These are phyloP conservation scores for Ptychochromis oligacanthus DNA, from an alignment of 2,113 vertebrate species.

Conservation along the genomic window DNA sequence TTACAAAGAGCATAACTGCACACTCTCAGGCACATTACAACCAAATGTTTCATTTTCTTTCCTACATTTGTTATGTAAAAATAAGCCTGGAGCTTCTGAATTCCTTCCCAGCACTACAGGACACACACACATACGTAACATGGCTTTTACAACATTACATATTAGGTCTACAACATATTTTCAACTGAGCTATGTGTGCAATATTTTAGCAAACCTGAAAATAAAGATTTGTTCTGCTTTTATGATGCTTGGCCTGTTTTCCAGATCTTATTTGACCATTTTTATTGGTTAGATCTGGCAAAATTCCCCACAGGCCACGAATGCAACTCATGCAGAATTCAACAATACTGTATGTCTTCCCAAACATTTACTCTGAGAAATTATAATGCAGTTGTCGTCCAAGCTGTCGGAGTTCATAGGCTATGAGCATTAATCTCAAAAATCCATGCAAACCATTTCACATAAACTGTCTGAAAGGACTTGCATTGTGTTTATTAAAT, in stretches of 20 bases:
- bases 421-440: neutral
- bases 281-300: neutral
- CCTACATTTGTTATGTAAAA: neutral
- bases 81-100: neutral
- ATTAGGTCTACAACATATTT: neutral
- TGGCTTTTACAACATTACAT: neutral
- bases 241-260: neutral
- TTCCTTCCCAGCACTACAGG: too few species aligned
- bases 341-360: neutral
- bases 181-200: neutral
- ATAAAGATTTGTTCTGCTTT: neutral
- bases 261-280: neutral
- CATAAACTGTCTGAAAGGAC: neutral
- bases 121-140: neutral
- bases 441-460: neutral
- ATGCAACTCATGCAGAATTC: neutral
- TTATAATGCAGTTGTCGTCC: neutral
- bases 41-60: neutral
- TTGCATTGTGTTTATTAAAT: slow-evolving; percentile 29
- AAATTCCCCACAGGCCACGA: neutral
- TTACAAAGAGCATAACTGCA: neutral
- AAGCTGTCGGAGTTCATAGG: neutral
- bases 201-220: neutral
- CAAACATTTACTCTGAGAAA: neutral
- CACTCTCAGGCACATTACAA: neutral